Base-by-base conservation (phyloP, 1,140 invertebrate species). In the Phthorimaea operculella region DNA sequence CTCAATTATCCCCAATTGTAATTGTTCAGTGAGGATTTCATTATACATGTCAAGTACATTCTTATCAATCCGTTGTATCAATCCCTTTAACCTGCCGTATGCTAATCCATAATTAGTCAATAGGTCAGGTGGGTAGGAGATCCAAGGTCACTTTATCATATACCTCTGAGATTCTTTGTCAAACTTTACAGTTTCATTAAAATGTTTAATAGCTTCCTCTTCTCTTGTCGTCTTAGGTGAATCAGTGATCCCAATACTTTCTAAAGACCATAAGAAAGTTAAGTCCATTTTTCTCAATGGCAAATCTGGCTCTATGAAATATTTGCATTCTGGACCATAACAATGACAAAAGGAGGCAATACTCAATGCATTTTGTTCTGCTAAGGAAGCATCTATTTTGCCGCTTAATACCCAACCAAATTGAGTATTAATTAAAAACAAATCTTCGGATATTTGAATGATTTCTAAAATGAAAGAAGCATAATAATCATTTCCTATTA, bases 191-290 rank as follows among this genome's bases (percentile, higher is more conserved):
- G 57, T 53, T n/a, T n/a, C n/a, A n/a, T n/a, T n/a, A n/a, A n/a
- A n/a, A n/a, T n/a, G n/a, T n/a, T n/a, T n/a, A n/a, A 58, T 33
- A 18, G 57, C 57, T 58, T 53, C 57, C 18, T 58, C 57, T 53
- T 58, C 9, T 48, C 21, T 17, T 14, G 52, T 58, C 8, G 42
- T 8, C 17, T 53, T 58, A 8, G 57, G 57, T n/a, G 33, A 49
- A 12, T 58, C 57, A 3, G 12, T 48, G 5, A 58, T 58, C 1
- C 57, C 57, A 39, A 58, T 58, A 17, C 33, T 36, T 48, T 58
- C 57, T 12, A 58, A 21, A 6, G 33, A 4, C 57, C 57, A 58
- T 39, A 58, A 15, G n/a, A 51, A 50, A 39, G 53, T 58, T 1
- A 58, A 12, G 8, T 58, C 57, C 9, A 36, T 28, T 9, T 49